A percentile compares a stretch with the other conserved stretches of the same genome.
Conservation (phyloP, 1,140 invertebrate species). For the Planococcus citri region DNA sequence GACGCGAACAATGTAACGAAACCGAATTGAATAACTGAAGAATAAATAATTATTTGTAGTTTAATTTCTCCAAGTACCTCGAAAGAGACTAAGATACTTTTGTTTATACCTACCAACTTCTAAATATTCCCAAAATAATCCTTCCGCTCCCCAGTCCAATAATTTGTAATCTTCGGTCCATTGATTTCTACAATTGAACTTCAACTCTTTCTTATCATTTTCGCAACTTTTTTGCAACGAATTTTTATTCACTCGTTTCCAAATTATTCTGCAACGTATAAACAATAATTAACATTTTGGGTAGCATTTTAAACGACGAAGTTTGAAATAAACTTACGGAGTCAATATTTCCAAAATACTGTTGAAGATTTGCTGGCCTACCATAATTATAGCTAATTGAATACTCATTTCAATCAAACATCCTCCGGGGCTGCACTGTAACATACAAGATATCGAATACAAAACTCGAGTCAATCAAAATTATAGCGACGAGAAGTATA, state of each 20-base stretch:
- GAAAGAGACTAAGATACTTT: neutral
- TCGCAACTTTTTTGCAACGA: neutral
- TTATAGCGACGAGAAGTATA: neutral
- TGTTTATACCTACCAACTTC: constrained; percentile 91
- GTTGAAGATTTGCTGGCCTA: constrained; percentile 87
- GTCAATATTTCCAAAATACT: constrained; percentile 74
- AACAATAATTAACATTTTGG: neutral
- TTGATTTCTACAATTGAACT: constrained; percentile 38
- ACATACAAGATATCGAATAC: constrained; percentile 22
- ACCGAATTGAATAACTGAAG: constrained; percentile 72
- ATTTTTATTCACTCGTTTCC: neutral
- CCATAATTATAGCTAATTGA: constrained; percentile 90
- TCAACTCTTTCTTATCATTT: constrained; percentile 29
- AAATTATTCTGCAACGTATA: neutral
- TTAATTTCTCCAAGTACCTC: neutral
- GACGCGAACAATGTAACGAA: constrained; percentile 84
- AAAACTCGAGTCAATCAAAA: neutral
- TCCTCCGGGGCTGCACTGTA: constrained; percentile 68
- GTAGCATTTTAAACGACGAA: neutral
- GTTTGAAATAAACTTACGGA: constrained; percentile 35
- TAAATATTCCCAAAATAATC: constrained; percentile 90
- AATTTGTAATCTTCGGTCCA: constrained; percentile 89
- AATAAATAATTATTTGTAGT: neutral
- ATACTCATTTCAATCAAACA: constrained; percentile 89
- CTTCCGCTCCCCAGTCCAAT: constrained; percentile 74